Base-by-base conservation (phyloP, 2,113 vertebrate genomes). In the Tragelaphus strepsiceros region DNA sequence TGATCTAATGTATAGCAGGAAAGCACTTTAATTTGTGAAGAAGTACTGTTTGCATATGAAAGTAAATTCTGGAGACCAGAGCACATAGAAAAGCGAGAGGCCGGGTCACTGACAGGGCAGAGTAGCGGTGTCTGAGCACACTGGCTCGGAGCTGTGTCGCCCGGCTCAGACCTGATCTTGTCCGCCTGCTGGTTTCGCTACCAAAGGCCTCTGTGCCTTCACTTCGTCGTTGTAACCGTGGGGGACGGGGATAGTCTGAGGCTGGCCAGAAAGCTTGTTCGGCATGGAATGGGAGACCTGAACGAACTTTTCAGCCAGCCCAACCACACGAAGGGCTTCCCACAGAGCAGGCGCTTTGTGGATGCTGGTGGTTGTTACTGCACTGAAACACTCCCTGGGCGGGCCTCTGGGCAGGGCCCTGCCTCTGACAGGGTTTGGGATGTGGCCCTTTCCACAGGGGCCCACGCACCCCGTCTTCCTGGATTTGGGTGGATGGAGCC, bases 11-110 rank as follows among this genome's bases (percentile, higher is more conserved):
- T 15, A 26, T 11, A 74, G 35, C 58, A 59, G 54, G 56, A 51
- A 71, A 84, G 71, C 67, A 54, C 54, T 84, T 94, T n/a, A 2
- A 59, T 91, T 90, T 81, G 58, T 83, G 64, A 92, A 92, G 90
- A 43, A 74, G 28, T 53, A 2, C 95, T 83, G 11, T 94, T 90
- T 96, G 43, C 35, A 35, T 46, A 32, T 51, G 62, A 26, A 71
- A 30, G 78, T 43, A 46, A 59, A 12, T 21, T 58, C 24, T 35
- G 54, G 35, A 15, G 30, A 59, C 30, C 5, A 81, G 39, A 74
- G 59, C 32, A 64, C 21, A 0, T 10, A 71, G n/a, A n/a, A 35
- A 53, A 14, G 43, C 6, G 6, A 43, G 28, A 59, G 26, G 14
- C 21, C 35, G 26, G 39, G 46, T 93, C 39, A 10, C 35, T 39